phyloP scores from a whole-genome alignment of 2,113 vertebrate genomes.

The Lagopus muta region DNA sequence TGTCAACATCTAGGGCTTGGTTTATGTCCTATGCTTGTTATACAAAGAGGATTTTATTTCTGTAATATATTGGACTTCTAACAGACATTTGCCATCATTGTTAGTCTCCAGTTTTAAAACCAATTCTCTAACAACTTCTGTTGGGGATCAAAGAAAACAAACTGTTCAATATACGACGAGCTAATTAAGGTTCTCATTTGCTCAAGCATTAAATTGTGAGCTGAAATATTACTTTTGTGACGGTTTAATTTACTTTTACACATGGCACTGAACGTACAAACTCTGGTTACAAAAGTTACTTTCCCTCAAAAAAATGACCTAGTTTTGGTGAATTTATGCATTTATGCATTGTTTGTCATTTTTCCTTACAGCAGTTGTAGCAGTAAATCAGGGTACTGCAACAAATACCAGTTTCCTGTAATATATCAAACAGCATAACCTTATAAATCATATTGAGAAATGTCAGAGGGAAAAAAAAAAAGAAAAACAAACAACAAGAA shows the following conservation, averaged over 20 bases:
- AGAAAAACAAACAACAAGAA: no score
- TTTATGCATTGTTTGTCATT: background rate
- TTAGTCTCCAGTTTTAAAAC: slow-evolving; percentile 8
- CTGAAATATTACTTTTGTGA: background rate
- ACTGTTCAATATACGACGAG: background rate
- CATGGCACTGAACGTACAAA: background rate
- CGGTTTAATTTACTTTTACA: slow-evolving; percentile 28
- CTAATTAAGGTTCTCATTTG: slow-evolving; percentile 35
- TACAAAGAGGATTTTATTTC: background rate
- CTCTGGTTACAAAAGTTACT: background rate
- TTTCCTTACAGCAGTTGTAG: background rate
- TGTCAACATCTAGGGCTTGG: background rate
- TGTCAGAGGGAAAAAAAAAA: background rate
- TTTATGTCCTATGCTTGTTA: background rate
- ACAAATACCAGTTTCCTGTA: background rate
- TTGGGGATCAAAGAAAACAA: slow-evolving; percentile 24
- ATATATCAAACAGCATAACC: background rate
- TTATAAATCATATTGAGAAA: background rate
- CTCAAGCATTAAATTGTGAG: slow-evolving; percentile 8
- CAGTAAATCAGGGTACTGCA: background rate
- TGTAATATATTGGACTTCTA: background rate
- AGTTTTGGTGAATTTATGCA: background rate
- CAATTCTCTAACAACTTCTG: background rate
- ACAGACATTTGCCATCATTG: background rate
- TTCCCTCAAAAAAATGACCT: background rate